phyloP scores from a whole-genome alignment of 2,888 invertebrate species.

The Agrochola lychnidis region DNA sequence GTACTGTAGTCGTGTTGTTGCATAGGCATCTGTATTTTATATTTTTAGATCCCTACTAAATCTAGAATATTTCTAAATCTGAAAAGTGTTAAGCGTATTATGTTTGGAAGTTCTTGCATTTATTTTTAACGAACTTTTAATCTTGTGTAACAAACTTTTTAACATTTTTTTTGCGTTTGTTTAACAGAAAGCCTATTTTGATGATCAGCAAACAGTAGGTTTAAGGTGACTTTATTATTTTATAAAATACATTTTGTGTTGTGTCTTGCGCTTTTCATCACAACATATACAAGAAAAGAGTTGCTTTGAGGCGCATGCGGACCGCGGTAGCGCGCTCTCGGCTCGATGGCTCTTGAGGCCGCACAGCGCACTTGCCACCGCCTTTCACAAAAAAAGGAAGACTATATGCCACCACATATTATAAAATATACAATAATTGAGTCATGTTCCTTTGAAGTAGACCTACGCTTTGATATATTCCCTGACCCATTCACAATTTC shows the following conservation, averaged over 20 bases:
- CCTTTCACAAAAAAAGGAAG: constrained; percentile 80
- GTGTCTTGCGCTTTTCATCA: constrained; percentile 82
- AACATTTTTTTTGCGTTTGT: background rate
- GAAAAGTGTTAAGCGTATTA: too few relatives aligned
- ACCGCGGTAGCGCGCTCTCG: constrained; percentile 78
- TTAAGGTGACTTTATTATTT: background rate
- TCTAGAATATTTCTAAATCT: too few relatives aligned
- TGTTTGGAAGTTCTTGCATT: background rate
- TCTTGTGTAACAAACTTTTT: background rate
- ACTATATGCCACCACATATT: constrained; percentile 61
- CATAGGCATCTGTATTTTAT: background rate
- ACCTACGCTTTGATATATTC: background rate
- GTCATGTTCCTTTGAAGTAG: constrained; percentile 31
- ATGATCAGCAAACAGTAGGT: background rate
- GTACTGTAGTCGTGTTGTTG: background rate
- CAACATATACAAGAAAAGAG: constrained; percentile 78
- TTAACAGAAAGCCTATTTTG: background rate
- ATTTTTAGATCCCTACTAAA: background rate
- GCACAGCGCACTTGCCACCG: constrained; percentile 79
- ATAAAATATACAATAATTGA: constrained; percentile 64
- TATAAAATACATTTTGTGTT: constrained; percentile 44
- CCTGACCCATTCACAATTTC: background rate
- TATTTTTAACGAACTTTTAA: background rate
- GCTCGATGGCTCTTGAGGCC: constrained; percentile 85
- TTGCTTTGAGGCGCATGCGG: constrained; percentile 85